phyloP scores from a whole-genome alignment of 2,888 invertebrate species.

The Bunonema sp. region DNA sequence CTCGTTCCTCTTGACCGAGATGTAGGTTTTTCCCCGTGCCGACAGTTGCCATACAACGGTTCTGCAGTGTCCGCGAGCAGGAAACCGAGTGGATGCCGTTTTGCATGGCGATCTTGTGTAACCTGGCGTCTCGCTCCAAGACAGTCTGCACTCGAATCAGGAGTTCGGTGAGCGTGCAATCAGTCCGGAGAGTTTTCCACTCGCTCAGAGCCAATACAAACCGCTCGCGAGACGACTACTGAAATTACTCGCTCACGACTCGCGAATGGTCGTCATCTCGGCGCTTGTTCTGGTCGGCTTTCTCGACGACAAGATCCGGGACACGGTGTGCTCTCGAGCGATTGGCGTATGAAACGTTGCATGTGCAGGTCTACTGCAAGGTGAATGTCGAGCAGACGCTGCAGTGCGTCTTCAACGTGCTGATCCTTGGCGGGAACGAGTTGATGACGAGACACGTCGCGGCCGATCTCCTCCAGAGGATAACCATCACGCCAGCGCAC shows the following conservation, averaged over 20 bases:
- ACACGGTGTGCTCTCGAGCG: constrained; percentile 13
- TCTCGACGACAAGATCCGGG: constrained; percentile 23
- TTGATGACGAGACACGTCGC: constrained; percentile 45
- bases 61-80: constrained; percentile 9
- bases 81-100: constrained; percentile 33
- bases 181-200: neutral
- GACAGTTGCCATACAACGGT: neutral
- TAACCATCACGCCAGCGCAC: too few species aligned
- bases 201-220: constrained; percentile 9
- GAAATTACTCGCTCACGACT: constrained; percentile 20
- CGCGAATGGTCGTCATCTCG: constrained; percentile 31
- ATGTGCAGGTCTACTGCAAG: constrained; percentile 23
- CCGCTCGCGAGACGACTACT: constrained; percentile 18
- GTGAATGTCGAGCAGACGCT: constrained; percentile 46
- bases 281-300: constrained; percentile 29
- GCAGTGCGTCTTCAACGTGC: constrained; percentile 47
- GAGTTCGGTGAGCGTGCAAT: constrained; percentile 12
- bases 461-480: constrained; percentile 45
- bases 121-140: constrained; percentile 29
- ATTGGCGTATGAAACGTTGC: neutral
- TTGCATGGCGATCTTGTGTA: constrained; percentile 34
- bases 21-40: constrained; percentile 10
- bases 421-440: constrained; percentile 41
- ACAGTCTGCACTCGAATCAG: constrained; percentile 18
- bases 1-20: constrained; percentile 22